Base-by-base conservation (phyloP, 2,888 invertebrate genomes). In the Temnothorax ravouxi region DNA sequence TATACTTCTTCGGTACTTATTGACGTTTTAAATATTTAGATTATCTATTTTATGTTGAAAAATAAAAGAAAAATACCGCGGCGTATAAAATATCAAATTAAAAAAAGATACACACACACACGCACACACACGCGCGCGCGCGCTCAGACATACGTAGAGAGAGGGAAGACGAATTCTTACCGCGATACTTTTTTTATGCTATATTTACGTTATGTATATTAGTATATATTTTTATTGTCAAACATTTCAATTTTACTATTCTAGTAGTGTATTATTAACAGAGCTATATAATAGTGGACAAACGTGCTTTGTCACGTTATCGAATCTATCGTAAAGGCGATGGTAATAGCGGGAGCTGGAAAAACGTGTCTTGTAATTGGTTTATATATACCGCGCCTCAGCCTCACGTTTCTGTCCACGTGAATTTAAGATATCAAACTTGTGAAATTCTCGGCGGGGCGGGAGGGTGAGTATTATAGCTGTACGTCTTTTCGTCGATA, bases 351-450 rank as follows among this genome's bases (percentile, higher is more conserved):
- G 38, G 15, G 21, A 61, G 8, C 13, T 0, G 15, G 13, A 44
- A 47, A 21, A 61, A 59, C 38, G 11, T 66, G 25, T 52, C 18
- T 71, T 59, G 3, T 25, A 41, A 52, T 79, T 25, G n/a, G 6
- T 34, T 52, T 21, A 52, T 52, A 69, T 0, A 25, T 25, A 54
- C 1, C 25, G 6, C 15, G 11, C 25, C 8, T n/a, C 61, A 64
- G 11, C 25, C 8, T n/a, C 61, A 64, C 62, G 62, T 76, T 76
- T 50, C 64, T 15, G 3, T 52, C 38, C 38, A 76, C 38, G 25
- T 76, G 50, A 76, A 41, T 76, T 76, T 29, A 50, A 64, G 25
- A 25, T 25, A 25, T 25, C 25, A 25, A 47, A 3, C 29, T 29
- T 29, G 34, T 71, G 18, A 38, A 29, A 11, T 6, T 41, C 5